Base-by-base conservation (phyloP, 2,888 invertebrate species). In the Hypena proboscidalis region DNA sequence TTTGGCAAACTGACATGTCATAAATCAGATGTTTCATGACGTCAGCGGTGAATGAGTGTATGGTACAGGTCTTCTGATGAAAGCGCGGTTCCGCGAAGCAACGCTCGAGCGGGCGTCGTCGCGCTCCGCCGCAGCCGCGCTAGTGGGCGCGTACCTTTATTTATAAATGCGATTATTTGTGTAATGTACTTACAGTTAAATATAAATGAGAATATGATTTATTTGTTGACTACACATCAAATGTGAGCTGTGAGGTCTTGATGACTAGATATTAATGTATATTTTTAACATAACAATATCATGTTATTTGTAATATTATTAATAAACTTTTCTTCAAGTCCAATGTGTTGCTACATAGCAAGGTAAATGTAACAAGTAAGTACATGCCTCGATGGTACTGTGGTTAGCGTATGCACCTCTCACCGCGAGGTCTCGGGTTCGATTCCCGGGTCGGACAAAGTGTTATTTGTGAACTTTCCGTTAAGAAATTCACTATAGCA, bases 61-160 rank as follows among this genome's bases (percentile, higher is more conserved):
- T 26, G 21, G 21, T 20, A 19, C 25, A 13, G 19, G 5, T 9
- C 34, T 34, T 4, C 48, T 75, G 64, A 75, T 81, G 78, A 80
- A 79, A 80, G 80, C 51, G 59, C 35, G 53, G 34, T 81, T 79
- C 81, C 48, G 47, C 60, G 80, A 79, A 78, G 62, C 42, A 17
- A 61, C 64, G 76, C 52, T 58, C 61, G 71, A 60, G 57, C 65
- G 70, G 46, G 52, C 68, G 63, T 61, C 58, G 64, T 58, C 63
- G 61, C 74, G 59, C 61, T 48, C 48, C 72, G 41, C 58, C 53
- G 68, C 33, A 17, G 31, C 33, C 35, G 46, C 56, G 21, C 44
- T 41, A 44, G 61, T 58, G 47, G 25, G 40, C 40, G 17, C 36
- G 33, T 6, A 31, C 34, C 48, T 61, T 66, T 47, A 64, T 58